Evolutionary conservation across 2,797 vertebrate genomes (phyloP), one percentile per base, ranked within the genome.

Genomic region (Gymnocypris eckloni): DNA sequence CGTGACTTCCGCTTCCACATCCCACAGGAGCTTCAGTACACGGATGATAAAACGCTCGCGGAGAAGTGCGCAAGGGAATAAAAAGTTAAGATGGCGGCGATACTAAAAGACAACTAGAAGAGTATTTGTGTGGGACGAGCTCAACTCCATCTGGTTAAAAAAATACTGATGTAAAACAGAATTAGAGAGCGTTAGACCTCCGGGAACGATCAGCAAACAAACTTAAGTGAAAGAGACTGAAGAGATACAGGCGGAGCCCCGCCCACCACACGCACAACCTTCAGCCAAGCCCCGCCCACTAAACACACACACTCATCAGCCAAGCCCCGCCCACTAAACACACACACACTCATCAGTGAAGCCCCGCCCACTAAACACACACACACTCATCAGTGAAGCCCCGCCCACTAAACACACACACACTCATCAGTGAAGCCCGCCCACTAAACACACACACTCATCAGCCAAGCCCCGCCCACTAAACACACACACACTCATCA

Each of bases 1-100:
- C 52, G 69, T 79, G 83, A 8, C 78, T 81, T 83, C 52, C 6
- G 0, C 4, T 5, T 89, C 89, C 93, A 92, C 94, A 95, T 95
- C 86, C 77, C 78, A 87, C 88, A 6, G 20, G 11, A 22, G 37
- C 54, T 2, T 7, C 39, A 28, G 12, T 18, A 13, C 15, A 54
- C 3, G 1, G 33, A 25, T 1, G 18, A 22, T 1, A 25, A 22
- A 43, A 33, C 22, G 56, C 41, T 41, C 77, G 25, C 4, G 39
- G 39, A 45, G 39, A 61, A n/a, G 54, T 8, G 69, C 1, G 20
- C 22, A 15, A 15, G 43, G 1, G 18, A 10, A n/a, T 33, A 81
- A n/a, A 41, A 41, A 16, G 56, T 64, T 18, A 9, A 52, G 45
- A 50, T 37, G n/a, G 10, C 6, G 28, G 25, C n/a, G 45, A 28